Percentiles rank a stretch among this genome's conserved stretches.
Conservation (phyloP, 2,888 invertebrate genomes). For the Smittia aterrima region DNA sequence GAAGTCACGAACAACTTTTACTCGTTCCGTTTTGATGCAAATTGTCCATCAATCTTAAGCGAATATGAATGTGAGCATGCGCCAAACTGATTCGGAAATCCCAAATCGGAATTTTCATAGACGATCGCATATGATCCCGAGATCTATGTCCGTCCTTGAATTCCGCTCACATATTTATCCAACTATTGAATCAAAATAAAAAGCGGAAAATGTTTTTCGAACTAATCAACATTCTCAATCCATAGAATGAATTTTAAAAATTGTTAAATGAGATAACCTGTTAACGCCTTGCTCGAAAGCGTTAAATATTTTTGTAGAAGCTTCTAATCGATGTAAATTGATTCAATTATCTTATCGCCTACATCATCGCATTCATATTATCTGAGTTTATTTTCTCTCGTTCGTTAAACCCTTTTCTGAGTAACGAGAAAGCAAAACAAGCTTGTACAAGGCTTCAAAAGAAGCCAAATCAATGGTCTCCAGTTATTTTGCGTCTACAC, state of each 20-base stretch:
- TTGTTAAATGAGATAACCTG: no score
- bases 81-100: no score
- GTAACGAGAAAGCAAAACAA: not conserved
- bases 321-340: not conserved
- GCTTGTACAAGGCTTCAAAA: not conserved
- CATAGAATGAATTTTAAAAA: no score
- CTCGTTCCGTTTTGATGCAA: not conserved
- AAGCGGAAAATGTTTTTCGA: no score
- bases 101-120: no score
- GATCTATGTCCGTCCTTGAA: no score
- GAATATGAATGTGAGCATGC: no score
- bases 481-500: not conserved
- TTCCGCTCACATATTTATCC: no score
- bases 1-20: constrained; percentile 9
- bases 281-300: not conserved
- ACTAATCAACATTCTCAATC: no score
- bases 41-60: no score
- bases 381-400: not conserved
- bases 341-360: not conserved
- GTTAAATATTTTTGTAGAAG: not conserved
- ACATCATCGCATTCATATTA: not conserved
- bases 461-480: not conserved
- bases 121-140: no score
- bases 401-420: not conserved
- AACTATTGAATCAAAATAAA: no score